Evolutionary conservation across 2,113 vertebrate genomes (phyloP), one percentile per base, ranked within the genome.

Genomic region (Pseudorectes ferrugineus): DNA sequence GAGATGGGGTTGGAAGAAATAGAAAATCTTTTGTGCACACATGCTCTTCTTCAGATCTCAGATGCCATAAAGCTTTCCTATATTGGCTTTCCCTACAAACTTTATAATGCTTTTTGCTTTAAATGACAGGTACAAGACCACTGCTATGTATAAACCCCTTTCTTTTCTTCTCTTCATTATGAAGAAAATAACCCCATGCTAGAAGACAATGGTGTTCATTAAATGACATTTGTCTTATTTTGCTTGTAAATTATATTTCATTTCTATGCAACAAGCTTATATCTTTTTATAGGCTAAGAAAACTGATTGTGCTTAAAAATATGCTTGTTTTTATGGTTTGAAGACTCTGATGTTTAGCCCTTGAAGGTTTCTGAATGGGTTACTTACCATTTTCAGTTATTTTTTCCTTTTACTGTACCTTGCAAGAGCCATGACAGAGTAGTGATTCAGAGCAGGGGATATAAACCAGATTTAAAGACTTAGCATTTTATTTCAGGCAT

Each of bases 401-500:
- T 72, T 92, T 85, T 77, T 23, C 28, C 4, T 88, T 80, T 91
- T 65, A 72, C 19, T 62, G 45, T 68, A 68, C 42, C 81, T 89
- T 95, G 38, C n/a, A 63, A 93, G 38, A 87, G 15, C 36, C 57
- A 40, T 42, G 58, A 85, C 66, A 81, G 89, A 82, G 55, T 66
- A 88, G 85, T 74, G 70, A 38, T 68, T 78, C 73, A 88, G 61
- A 74, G 29, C 28, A 80, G 40, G 45, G 51, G 68, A 93, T 83
- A 77, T 63, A 94, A 94, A 90, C 68, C 88, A 96, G 92, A 70
- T 96, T 87, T 93, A 81, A 96, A 95, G 94, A 48, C 73, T 84
- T 93, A 66, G n/a, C 73, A 94, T 95, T 96, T 96, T 93, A 76
- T 52, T 93, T 81, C 38, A 78, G 85, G 68, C 88, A 75, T 94